These are phyloP conservation scores for Garra rufa DNA, from an alignment of 2,113 vertebrate species.

Conservation along the genomic window DNA sequence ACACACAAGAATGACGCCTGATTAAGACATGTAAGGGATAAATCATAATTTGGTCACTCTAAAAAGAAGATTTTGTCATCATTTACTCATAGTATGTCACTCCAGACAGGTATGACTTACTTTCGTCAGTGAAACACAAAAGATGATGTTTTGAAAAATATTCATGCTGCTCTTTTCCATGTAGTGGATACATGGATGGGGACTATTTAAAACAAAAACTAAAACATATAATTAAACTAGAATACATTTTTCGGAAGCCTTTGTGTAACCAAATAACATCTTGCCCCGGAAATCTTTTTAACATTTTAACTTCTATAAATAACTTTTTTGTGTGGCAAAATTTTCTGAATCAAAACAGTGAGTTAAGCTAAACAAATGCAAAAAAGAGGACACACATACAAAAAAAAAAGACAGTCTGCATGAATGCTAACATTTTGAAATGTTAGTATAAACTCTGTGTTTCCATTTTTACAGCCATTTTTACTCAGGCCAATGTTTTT, in stretches of 20 bases:
- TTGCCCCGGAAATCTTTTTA: neutral
- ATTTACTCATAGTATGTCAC: neutral
- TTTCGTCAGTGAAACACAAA: neutral
- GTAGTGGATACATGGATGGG: neutral
- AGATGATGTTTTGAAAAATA: neutral
- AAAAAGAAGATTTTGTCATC: neutral
- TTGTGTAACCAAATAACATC: neutral
- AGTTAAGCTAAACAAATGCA: neutral
- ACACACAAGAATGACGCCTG: neutral
- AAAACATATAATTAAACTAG: neutral
- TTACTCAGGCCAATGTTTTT: constrained; percentile 76
- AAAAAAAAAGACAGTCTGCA: neutral
- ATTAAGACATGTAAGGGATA: neutral
- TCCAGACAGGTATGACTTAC: neutral
- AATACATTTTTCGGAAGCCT: neutral
- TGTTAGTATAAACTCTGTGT: constrained; percentile 53
- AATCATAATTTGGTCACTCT: neutral
- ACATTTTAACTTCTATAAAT: constrained; percentile 1
- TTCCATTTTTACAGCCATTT: constrained; percentile 73
- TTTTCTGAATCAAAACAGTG: neutral
- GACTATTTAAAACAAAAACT: neutral
- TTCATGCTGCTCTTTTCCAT: neutral
- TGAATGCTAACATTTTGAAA: constrained; percentile 4
- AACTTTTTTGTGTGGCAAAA: neutral
- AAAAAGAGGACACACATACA: neutral